Evolutionary conservation across 2,888 invertebrate species (phyloP), one percentile per base, ranked within the genome.

Genomic region (Deilephila elpenor): DNA sequence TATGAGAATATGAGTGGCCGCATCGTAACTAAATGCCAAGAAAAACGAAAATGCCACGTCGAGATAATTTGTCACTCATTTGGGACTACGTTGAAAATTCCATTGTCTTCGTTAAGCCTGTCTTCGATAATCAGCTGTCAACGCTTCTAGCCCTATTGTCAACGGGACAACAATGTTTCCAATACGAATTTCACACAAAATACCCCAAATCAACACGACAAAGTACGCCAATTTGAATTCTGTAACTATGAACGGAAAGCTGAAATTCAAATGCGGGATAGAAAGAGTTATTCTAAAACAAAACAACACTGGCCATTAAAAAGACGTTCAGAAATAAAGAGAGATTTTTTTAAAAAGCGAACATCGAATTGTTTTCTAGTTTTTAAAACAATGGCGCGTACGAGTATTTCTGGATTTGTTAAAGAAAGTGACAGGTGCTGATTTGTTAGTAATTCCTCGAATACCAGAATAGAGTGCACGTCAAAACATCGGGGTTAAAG

Each of bases 351-450:
- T 85, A 77, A 84, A 85, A 77, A 86, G 88, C 85, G 88, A 86
- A 85, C 85, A 91, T 89, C 88, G 90, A 91, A 91, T 89, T 89
- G 90, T 91, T 85, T 87, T 89, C 86, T 86, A 83, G 83, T 85
- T 89, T 82, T 81, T 87, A 84, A 88, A 89, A 93, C 92, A 92
- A 92, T 93, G 84, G 89, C 84, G 77, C 77, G 76, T 83, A 56
- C 53, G 53, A 19, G 83, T 91, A 89, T 91, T 91, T 84, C 83
- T 84, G 86, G 86, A 82, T 88, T 84, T 81, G 88, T 87, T 89
- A 89, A 88, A 86, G 78, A 82, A 89, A 89, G 84, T 92, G 92
- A 89, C 93, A 91, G 91, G 90, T 90, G 93, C 86, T 91, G 93
- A 93, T 92, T 91, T 91, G 90, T 91, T 83, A 84, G 83, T 85